A percentile compares a stretch with the other conserved stretches of the same genome.
Evolutionary conservation across 2,888 invertebrate genomes (phyloP).

Genomic region (Limnephilus rhombicus): DNA sequence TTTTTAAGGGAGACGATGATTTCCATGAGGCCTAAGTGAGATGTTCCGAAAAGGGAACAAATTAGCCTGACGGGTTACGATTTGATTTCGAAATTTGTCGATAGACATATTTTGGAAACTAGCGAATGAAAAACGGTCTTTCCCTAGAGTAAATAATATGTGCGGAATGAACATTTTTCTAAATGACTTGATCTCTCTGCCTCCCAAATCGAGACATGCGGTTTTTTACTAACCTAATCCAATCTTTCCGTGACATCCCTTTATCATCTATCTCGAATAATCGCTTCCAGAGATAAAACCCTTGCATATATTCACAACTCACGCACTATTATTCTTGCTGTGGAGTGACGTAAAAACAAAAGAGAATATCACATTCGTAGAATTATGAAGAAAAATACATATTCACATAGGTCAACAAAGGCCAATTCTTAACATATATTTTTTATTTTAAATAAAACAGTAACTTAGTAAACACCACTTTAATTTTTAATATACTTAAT

Average conservation of each 20-base stretch:
- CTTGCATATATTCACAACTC: neutral
- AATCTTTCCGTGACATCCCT: neutral
- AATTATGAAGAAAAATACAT: neutral
- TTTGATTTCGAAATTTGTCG: neutral
- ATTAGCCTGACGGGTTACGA: too few relatives aligned
- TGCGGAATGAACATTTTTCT: constrained; percentile 1
- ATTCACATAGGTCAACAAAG: too few relatives aligned
- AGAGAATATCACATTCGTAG: neutral
- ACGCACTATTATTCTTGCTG: neutral
- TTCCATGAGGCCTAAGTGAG: too few relatives aligned
- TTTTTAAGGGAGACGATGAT: too few relatives aligned
- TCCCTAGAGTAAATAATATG: neutral
- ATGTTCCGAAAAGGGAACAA: too few relatives aligned
- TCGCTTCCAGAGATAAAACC: neutral
- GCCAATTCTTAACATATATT: too few relatives aligned
- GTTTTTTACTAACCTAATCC: neutral
- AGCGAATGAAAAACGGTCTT: neutral
- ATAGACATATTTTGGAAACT: neutral
- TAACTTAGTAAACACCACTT: too few relatives aligned
- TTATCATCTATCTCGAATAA: neutral
- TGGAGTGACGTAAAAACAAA: neutral
- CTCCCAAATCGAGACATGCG: neutral
- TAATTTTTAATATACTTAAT: too few relatives aligned
- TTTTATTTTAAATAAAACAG: too few relatives aligned
- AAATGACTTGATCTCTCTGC: neutral